Conservation (phyloP, 2,797 vertebrate species). For the Phataginus tricuspis region DNA sequence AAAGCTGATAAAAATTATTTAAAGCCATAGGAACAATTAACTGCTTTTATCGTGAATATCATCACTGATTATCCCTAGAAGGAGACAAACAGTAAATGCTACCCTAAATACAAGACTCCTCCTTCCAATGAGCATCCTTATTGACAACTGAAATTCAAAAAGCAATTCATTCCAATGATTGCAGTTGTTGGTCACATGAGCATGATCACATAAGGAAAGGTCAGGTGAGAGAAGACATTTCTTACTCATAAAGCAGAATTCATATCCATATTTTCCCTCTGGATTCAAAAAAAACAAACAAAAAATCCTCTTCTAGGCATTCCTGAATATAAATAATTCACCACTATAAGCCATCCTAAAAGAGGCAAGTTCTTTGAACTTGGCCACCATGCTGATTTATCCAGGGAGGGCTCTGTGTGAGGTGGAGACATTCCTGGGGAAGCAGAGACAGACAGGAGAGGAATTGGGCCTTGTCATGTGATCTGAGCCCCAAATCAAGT, state of each 20-base stretch:
- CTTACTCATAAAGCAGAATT: not conserved
- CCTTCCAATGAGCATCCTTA: not conserved
- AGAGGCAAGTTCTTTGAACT: not conserved
- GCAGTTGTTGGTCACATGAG: not conserved
- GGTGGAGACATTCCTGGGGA: not conserved
- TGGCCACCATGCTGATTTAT: not conserved
- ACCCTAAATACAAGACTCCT: not conserved
- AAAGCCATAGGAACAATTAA: not conserved
- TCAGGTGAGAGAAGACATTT: not conserved
- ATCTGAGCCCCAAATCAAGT: not conserved
- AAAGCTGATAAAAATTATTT: not conserved
- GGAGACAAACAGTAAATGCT: not conserved
- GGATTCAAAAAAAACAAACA: not conserved
- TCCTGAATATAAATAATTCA: not conserved
- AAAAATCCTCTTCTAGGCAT: not conserved
- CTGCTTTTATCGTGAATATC: not conserved
- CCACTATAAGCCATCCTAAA: not conserved
- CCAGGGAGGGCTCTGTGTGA: not conserved
- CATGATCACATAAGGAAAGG: not conserved
- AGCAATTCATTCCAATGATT: not conserved
- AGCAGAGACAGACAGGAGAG: not conserved
- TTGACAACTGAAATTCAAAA: not conserved
- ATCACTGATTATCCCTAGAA: not conserved
- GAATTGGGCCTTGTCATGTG: too few relatives aligned
- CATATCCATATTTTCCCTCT: not conserved